A percentile compares a stretch with the other conserved stretches of the same genome.
Conservation (phyloP, 2,888 invertebrate genomes). For the Emmelina monodactyla region DNA sequence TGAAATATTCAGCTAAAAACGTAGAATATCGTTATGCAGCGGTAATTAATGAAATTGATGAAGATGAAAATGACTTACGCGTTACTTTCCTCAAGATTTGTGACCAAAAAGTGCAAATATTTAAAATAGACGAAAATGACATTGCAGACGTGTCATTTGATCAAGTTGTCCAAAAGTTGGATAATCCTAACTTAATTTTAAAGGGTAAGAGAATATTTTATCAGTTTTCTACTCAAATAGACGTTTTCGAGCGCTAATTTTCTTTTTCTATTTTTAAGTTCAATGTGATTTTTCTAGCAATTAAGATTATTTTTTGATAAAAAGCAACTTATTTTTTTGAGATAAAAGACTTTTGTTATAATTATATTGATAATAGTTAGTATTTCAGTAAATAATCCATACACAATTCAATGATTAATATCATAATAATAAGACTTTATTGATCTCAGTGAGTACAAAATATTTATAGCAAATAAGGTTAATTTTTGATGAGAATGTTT, state of each 20-base stretch:
- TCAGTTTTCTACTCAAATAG: not conserved
- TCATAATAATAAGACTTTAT: not conserved
- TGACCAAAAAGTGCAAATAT: conserved; percentile 5
- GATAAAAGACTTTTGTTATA: not conserved
- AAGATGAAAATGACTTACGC: conserved; percentile 6
- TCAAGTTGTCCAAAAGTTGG: too few relatives aligned
- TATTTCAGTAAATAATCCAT: not conserved
- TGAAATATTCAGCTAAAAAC: conserved; percentile 1
- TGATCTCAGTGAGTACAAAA: conserved; percentile 7
- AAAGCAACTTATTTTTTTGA: not conserved
- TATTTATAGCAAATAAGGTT: conserved; percentile 6
- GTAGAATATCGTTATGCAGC: conserved; percentile 8
- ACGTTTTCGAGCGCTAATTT: conserved; percentile 3
- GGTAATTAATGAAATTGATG: conserved; percentile 8
- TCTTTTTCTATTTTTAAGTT: too few relatives aligned
- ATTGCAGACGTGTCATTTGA: too few relatives aligned
- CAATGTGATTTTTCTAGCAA: not conserved
- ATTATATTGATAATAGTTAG: not conserved
- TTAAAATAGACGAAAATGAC: conserved; percentile 7
- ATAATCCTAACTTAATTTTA: too few relatives aligned
- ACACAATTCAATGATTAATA: not conserved
- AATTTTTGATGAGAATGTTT: conserved; percentile 5
- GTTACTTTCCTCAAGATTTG: conserved; percentile 10
- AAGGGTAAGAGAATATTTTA: too few relatives aligned
- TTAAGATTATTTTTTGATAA: not conserved